Evolutionary conservation across 2,113 vertebrate species (phyloP).

Genomic region (Sylvietta virens): DNA sequence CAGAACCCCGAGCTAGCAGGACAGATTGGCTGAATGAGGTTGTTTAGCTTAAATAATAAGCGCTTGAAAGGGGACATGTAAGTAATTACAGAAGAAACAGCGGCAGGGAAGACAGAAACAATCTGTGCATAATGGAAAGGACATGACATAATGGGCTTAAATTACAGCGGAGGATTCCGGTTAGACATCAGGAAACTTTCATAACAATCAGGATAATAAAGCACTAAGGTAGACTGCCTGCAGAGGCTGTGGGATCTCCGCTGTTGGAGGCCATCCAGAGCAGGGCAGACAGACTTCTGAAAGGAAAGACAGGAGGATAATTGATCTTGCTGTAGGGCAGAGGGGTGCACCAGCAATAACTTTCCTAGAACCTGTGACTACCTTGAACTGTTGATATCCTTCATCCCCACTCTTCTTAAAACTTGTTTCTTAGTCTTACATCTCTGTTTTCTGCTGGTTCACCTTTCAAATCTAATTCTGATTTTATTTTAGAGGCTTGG

Average conservation of each 20-base stretch:
- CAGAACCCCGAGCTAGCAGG: neutral
- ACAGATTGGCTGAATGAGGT: neutral
- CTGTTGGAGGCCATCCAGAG: slow-evolving; percentile 36
- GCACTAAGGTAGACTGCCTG: slow-evolving; percentile 50
- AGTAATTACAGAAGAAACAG: slow-evolving; percentile 49
- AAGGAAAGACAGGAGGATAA: slow-evolving; percentile 15
- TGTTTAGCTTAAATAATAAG: slow-evolving; percentile 43
- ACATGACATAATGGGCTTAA: slow-evolving; percentile 62
- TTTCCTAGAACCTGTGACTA: neutral
- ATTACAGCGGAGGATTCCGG: slow-evolving; percentile 34
- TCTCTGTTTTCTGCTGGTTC: neutral
- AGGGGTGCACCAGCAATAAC: slow-evolving; percentile 1
- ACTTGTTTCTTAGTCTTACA: neutral
- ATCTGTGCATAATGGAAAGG: slow-evolving; percentile 53
- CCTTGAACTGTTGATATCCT: neutral
- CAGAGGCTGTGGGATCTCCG: slow-evolving; percentile 46
- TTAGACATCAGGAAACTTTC: slow-evolving; percentile 66
- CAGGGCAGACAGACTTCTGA: slow-evolving; percentile 31
- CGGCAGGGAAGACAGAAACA: slow-evolving; percentile 34
- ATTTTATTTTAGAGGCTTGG: slow-evolving; percentile 15
- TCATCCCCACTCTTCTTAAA: neutral
- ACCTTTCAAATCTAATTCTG: neutral
- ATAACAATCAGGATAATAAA: slow-evolving; percentile 53
- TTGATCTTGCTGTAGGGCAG: neutral
- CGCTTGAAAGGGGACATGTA: neutral